Evolutionary conservation across 2,888 invertebrate species (phyloP), one percentile per base, ranked within the genome.

Genomic region (Amblyteles armatorius): DNA sequence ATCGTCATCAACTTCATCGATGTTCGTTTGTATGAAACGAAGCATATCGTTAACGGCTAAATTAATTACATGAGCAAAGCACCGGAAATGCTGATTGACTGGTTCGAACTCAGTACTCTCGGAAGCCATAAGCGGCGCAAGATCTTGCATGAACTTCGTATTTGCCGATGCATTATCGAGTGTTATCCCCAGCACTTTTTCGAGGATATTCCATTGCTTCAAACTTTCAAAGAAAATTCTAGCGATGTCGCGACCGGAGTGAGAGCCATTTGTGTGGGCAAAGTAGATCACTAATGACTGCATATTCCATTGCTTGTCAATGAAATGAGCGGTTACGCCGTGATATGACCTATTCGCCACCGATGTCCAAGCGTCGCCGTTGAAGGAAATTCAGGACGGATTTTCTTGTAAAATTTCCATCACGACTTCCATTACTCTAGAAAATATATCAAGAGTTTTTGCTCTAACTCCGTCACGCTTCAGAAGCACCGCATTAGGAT

Each of bases 281-380:
- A 87, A 88, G 82, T 88, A 87, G 6, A 87, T 13, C 13, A 80
- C 86, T 11, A 88, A 22, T 9, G 87, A 86, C 71, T 87, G 86
- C 11, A 87, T 44, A 3, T 36, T 36, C 3, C 3, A 36, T 36
- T 36, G 36, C 22, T 48, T 2, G 79, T 36, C 36, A 36, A 36
- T 36, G 6, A 36, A 36, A 36, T 36, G 36, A 6, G 36, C 36
- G 6, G 36, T 79, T 16, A 71, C 29, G 3, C 63, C 63, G 11
- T 79, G 69, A 48, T 22, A 79, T 7, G 69, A 69, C 22, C 33
- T 33, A 5, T 13, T 7, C 16, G 48, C 50, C 36, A 79, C 33
- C n/a, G 79, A 79, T 16, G 79, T 79, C 71, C 63, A 79, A 5
- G 33, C 71, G 29, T 79, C 79, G 16, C 72, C 29, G 16, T 71